Evolutionary conservation across 2,113 vertebrate genomes (phyloP), one percentile per base, ranked within the genome.

Genomic region (Nerophis ophidion): DNA sequence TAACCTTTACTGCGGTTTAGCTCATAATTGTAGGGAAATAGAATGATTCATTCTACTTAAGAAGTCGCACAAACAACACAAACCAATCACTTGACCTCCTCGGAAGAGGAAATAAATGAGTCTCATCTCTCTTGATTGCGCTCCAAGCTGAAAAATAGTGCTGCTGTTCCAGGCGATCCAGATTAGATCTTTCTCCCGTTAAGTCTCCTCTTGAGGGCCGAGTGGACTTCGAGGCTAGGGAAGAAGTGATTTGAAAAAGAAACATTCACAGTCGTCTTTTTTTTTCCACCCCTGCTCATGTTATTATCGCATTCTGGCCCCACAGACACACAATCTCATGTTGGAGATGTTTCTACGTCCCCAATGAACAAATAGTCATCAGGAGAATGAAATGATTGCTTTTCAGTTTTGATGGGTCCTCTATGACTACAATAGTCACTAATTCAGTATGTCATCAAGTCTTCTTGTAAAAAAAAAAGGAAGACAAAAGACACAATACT

Each of bases 201-300:
- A n/a, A 75, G 57, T 68, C 66, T 78, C 60, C 64, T 75, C 47
- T 68, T 47, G 48, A 55, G 44, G 35, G 61, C 45, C 64, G 68
- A 81, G 75, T 78, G 70, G 60, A 74, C 55, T 71, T 44, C 1
- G 62, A 69, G 66, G 58, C 79, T 79, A 70, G 58, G 79, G 80
- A 78, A 47, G 67, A 70, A 48, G 26, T 61, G 63, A 76, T 54
- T 60, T 60, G n/a, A 63, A 70, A 72, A 59, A 64, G 26, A 17
- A 9, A 47, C 26, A 10, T 52, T 53, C 45, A 15, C 60, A 17
- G 52, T 40, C 33, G 19, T 54, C 51, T 51, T 13, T 55, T 34
- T 7, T 5, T 46, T 26, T 6, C 51, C n/a, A 33, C 17, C 9
- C 59, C 44, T 68, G 56, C 17, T 33, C 10, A 0, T 17, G 10